Evolutionary conservation across 1,140 invertebrate genomes (phyloP).

Genomic region (Pteromalus puparum): DNA sequence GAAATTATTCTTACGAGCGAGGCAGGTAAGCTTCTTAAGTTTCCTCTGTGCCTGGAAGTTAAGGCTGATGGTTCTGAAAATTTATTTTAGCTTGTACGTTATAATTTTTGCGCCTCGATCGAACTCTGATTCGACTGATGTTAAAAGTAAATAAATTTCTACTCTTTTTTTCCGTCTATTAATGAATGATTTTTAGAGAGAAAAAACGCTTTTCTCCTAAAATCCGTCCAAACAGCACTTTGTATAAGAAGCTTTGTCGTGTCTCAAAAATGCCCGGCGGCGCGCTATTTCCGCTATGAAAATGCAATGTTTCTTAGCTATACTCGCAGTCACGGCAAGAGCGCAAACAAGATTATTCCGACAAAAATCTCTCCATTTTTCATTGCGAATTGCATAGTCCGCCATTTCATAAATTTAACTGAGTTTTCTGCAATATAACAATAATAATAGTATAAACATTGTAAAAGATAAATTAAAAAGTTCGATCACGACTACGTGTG

Average conservation of each 20-base stretch:
- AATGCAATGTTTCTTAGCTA: neutral
- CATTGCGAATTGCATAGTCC: too few relatives aligned
- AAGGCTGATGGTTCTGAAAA: too few relatives aligned
- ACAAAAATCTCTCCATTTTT: too few relatives aligned
- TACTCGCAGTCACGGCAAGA: neutral
- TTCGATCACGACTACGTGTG: too few relatives aligned
- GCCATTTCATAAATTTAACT: too few relatives aligned
- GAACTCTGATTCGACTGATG: too few relatives aligned
- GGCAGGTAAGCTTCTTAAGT: neutral
- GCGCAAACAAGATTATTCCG: too few relatives aligned
- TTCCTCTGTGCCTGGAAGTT: neutral
- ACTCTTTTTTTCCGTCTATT: neutral
- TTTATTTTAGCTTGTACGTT: neutral
- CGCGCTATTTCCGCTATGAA: neutral
- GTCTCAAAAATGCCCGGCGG: neutral
- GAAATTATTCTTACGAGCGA: constrained; percentile 2
- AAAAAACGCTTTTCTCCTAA: neutral
- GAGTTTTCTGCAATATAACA: too few relatives aligned
- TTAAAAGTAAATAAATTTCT: neutral
- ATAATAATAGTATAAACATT: too few relatives aligned
- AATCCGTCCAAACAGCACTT: neutral
- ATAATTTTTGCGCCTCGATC: too few relatives aligned
- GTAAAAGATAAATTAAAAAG: too few relatives aligned
- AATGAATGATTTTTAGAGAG: neutral
- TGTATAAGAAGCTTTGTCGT: neutral